Percentiles rank a stretch among this genome's conserved stretches.
Evolutionary conservation across 2,113 vertebrate genomes (phyloP).

Genomic region (Colaptes auratus): DNA sequence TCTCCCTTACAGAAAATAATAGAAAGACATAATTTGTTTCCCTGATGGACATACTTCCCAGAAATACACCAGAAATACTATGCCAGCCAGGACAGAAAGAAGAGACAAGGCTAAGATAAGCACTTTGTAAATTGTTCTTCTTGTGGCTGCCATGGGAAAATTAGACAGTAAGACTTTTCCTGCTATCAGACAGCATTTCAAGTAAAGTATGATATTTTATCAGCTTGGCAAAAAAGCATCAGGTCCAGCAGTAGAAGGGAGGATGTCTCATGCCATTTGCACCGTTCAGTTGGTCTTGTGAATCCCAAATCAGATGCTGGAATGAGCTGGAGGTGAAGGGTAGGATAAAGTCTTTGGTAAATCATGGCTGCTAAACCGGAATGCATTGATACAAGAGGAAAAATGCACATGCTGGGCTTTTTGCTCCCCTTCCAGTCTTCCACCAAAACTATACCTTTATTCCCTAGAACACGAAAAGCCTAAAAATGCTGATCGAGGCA

Average conservation of each 20-base stretch:
- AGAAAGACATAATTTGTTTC: neutral
- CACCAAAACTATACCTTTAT: neutral
- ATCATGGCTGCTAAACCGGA: neutral
- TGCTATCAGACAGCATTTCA: neutral
- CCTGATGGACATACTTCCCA: slow-evolving; percentile 16
- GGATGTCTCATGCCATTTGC: neutral
- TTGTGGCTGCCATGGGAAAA: slow-evolving; percentile 1
- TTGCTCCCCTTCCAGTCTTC: neutral
- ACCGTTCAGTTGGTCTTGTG: neutral
- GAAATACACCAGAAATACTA: neutral
- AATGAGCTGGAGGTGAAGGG: neutral
- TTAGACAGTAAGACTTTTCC: neutral
- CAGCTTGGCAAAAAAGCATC: slow-evolving; percentile 4
- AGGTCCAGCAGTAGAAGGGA: neutral
- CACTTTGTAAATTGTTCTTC: neutral
- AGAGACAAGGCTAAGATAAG: neutral
- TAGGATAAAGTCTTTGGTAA: neutral
- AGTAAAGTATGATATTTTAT: neutral
- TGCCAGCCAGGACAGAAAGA: neutral
- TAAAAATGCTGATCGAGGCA: neutral
- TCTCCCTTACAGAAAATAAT: neutral
- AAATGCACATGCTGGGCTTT: neutral
- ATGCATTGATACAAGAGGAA: neutral
- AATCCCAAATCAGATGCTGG: neutral
- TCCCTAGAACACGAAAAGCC: neutral